Evolutionary conservation across 2,113 vertebrate genomes (phyloP), one percentile per base, ranked within the genome.

Genomic region (Gobio gobio): DNA sequence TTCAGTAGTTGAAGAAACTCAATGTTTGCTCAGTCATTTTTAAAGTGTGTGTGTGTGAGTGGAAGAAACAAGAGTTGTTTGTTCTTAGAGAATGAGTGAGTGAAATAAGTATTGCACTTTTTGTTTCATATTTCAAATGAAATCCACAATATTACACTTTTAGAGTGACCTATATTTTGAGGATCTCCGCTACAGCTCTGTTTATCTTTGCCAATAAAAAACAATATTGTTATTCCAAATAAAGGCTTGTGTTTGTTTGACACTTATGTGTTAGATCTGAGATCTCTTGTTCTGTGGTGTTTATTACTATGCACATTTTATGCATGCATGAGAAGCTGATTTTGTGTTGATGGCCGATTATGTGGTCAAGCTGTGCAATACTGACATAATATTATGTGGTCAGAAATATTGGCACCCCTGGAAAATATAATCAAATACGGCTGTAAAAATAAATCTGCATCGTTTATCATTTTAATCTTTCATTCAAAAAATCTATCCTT

Each of bases 151-250:
- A 26, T 63, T 16, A 10, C 20, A 24, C n/a, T 64, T 63, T 63
- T 47, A 64, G 8, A 64, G n/a, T 63, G n/a, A 29, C 1, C 5
- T 47, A 64, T 80, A 61, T 80, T 47, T 80, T 64, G 22, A 47
- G 59, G 7, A 64, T 64, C 14, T 64, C 58, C 0, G 36, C 77
- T 45, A 26, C 13, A 2, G 4, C 3, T 79, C 10, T 63, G 58
- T 64, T 80, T 63, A 80, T 29, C 36, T 80, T 80, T 80, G 58
- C 43, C n/a, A 47, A 63, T 63, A 80, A 47, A 63, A 47, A 26
- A 29, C 29, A 24, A 26, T 7, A 14, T 47, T 74, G 40, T 26
- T 20, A 47, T 47, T 63, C 56, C 14, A 64, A 29, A 63, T 63
- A 63, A 63, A 79, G 3, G 9, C 29, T 33, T 22, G 2, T 29